phyloP scores from a whole-genome alignment of 2,113 vertebrate genomes.

The Ploceus nigricollis region DNA sequence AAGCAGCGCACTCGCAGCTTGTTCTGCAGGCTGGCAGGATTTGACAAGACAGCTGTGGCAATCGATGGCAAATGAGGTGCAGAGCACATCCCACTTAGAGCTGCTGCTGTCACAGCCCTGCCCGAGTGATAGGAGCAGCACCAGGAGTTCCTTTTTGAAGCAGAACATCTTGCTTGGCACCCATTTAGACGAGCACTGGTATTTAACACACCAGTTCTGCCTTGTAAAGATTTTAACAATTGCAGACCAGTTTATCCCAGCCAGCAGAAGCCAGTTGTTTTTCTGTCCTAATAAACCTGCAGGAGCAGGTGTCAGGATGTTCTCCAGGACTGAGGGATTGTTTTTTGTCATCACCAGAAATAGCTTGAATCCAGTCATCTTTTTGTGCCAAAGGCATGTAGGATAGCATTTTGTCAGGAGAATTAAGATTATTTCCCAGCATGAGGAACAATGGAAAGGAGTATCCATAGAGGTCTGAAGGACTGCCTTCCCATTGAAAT shows the following conservation, averaged over 20 bases:
- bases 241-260: neutral
- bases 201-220: neutral
- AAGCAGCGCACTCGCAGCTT: accelerated
- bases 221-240: neutral
- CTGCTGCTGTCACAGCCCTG: neutral
- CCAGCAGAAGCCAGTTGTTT: neutral
- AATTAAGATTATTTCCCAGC: neutral
- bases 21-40: neutral
- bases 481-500: neutral
- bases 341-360: neutral
- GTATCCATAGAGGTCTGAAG: neutral
- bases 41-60: neutral
- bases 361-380: neutral
- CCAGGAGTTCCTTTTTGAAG: neutral
- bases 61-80: neutral
- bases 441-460: neutral
- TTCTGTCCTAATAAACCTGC: neutral
- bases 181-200: neutral
- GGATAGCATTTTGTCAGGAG: neutral
- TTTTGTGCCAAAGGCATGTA: neutral
- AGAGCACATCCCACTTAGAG: neutral
- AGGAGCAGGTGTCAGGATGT: neutral
- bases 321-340: neutral
- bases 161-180: neutral
- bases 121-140: neutral